phyloP scores from a whole-genome alignment of 2,888 invertebrate species.

The Lepetodrilus schrolli region DNA sequence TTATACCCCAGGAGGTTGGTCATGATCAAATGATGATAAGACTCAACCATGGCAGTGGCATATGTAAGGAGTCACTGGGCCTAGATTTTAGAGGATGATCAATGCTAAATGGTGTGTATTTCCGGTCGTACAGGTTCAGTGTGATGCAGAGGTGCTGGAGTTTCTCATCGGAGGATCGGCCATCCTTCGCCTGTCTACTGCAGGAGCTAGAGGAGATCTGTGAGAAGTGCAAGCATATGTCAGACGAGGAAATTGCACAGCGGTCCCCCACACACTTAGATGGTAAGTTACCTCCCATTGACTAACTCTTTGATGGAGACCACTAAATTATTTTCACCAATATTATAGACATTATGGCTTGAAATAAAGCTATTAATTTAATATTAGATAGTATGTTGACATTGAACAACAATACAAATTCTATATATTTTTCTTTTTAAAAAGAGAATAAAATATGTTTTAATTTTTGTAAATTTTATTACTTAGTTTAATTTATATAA shows the following conservation, averaged over 20 bases:
- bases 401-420: no score
- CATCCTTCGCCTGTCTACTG: slow-evolving; percentile 81
- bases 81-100: background rate
- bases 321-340: no score
- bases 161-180: slow-evolving; percentile 86
- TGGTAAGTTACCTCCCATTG: slow-evolving; percentile 56
- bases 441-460: no score
- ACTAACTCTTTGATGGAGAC: no score
- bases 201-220: slow-evolving; percentile 61
- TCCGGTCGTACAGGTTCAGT: slow-evolving; percentile 81
- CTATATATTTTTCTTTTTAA: no score
- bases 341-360: no score
- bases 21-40: no score
- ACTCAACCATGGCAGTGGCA: background rate
- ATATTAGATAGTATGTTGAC: no score
- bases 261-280: slow-evolving; percentile 51
- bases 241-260: slow-evolving; percentile 55
- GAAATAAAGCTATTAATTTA: no score
- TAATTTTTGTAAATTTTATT: no score
- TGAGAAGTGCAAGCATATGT: slow-evolving; percentile 58
- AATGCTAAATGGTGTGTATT: background rate
- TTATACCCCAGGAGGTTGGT: no score
- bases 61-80: background rate
- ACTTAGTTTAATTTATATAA: no score
- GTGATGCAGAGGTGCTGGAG: slow-evolving; percentile 93